Percentiles rank a stretch among this genome's conserved stretches.
Evolutionary conservation across 2,797 vertebrate species (phyloP).

Genomic region (Limnodromus scolopaceus): DNA sequence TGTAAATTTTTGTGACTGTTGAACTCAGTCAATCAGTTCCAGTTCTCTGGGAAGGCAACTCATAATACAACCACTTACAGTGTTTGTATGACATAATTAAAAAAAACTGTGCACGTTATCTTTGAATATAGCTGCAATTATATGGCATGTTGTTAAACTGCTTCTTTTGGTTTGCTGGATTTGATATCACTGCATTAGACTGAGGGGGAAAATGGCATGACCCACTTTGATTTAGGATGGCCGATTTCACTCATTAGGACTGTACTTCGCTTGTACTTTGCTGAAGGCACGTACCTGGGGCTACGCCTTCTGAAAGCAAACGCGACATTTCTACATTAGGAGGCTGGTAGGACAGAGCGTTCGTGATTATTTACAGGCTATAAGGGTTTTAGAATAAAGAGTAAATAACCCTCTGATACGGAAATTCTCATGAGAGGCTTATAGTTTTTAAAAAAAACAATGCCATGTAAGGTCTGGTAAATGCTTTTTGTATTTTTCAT

Average conservation of each 20-base stretch:
- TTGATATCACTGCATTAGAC: background rate
- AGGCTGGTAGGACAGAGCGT: background rate
- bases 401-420: background rate
- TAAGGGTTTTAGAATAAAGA: background rate
- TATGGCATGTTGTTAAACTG: background rate
- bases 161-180: background rate
- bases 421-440: background rate
- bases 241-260: background rate
- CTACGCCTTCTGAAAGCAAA: background rate
- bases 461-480: background rate
- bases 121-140: background rate
- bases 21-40: background rate
- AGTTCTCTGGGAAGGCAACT: background rate
- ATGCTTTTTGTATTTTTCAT: background rate
- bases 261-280: background rate
- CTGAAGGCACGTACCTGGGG: background rate
- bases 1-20: constrained; percentile 21
- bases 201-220: background rate
- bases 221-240: constrained; percentile 4
- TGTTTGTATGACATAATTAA: constrained; percentile 7
- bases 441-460: background rate
- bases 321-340: background rate
- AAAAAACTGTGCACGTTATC: background rate
- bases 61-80: background rate
- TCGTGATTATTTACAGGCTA: background rate